phyloP scores from a whole-genome alignment of 1,140 invertebrate genomes.

The Berghia stephanieae region DNA sequence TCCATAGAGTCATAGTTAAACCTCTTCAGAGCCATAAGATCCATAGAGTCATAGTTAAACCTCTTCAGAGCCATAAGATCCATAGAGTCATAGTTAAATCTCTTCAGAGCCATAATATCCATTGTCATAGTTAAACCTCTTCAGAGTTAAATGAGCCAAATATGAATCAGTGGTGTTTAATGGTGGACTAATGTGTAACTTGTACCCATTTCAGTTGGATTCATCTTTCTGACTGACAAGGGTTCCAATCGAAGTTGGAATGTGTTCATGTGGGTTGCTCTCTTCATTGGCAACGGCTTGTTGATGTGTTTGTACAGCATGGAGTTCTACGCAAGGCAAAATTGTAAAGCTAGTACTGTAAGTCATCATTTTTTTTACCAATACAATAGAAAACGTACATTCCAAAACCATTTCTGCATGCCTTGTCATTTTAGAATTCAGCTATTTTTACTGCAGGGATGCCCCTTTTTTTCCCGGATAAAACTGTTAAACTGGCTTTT shows the following conservation, averaged over 20 bases:
- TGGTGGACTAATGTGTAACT: too few species aligned
- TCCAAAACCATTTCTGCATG: background rate
- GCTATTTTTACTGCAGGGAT: background rate
- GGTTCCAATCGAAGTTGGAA: conserved; percentile 70
- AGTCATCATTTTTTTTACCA: conserved; percentile 32
- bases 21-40: too few species aligned
- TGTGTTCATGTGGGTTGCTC: conserved; percentile 81
- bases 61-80: too few species aligned
- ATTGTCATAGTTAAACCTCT: too few species aligned
- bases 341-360: conserved; percentile 73
- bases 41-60: too few species aligned
- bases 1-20: too few species aligned
- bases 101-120: too few species aligned
- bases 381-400: background rate
- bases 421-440: background rate
- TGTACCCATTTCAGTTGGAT: conserved; percentile 66
- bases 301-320: conserved; percentile 82
- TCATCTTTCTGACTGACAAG: conserved; percentile 70
- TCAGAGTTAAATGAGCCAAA: too few species aligned
- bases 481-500: background rate
- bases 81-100: too few species aligned
- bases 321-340: conserved; percentile 84
- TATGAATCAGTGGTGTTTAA: too few species aligned
- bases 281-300: conserved; percentile 81
- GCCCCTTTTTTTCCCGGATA: background rate